A percentile compares a stretch with the other conserved stretches of the same genome.
Evolutionary conservation across 2,797 vertebrate genomes (phyloP).

Genomic region (Luscinia luscinia): DNA sequence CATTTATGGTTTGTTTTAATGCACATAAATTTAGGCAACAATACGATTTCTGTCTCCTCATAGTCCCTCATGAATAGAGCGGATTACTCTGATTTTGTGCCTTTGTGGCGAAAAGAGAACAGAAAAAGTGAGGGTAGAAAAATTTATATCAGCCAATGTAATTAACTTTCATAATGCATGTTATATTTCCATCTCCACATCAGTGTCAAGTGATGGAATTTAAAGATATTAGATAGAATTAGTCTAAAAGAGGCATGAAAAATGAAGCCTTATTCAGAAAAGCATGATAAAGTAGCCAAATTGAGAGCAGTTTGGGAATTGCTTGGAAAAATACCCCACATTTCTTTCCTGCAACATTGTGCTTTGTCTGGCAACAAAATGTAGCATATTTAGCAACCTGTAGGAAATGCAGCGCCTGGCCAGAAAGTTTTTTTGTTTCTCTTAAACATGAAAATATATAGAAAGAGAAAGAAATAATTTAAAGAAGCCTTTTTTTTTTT

Average conservation of each 20-base stretch:
- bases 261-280: not conserved
- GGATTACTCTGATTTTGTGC: not conserved
- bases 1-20: not conserved
- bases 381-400: not conserved
- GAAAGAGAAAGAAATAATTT: not conserved
- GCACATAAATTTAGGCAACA: not conserved
- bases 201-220: not conserved
- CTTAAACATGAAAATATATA: not conserved
- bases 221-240: not conserved
- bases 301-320: not conserved
- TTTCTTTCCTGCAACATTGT: not conserved
- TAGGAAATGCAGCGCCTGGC: not conserved
- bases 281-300: fast-evolving
- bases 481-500: not conserved
- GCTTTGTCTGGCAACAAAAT: not conserved
- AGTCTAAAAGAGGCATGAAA: not conserved
- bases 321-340: not conserved
- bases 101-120: not conserved
- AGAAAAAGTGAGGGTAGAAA: not conserved
- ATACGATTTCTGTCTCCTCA: not conserved
- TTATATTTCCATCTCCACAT: not conserved
- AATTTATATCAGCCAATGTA: not conserved
- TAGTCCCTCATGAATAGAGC: not conserved
- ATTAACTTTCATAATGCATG: not conserved
- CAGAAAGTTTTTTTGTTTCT: not conserved